Evolutionary conservation across 2,888 invertebrate species (phyloP).

Genomic region (Caenorhabditis virilis): DNA sequence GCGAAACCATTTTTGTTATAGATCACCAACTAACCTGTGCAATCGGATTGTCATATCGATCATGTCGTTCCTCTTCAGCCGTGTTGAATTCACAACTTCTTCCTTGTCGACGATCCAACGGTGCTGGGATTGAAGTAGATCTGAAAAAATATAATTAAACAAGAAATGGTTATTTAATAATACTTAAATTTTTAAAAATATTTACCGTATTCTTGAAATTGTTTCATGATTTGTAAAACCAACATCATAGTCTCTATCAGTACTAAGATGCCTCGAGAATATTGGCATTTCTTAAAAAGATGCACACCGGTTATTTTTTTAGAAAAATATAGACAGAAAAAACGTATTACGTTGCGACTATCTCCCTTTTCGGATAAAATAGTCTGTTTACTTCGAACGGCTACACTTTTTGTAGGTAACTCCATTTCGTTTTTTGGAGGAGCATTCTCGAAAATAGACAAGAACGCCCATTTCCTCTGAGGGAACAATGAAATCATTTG

Average conservation of each 20-base stretch:
- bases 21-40: constrained; percentile 55
- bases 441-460: too few species aligned
- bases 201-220: not conserved
- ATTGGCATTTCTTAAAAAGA: not conserved
- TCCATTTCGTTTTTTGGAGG: constrained; percentile 1
- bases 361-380: too few species aligned
- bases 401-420: constrained; percentile 1
- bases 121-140: constrained; percentile 41
- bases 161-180: too few species aligned
- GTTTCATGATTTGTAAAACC: too few species aligned
- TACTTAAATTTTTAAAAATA: not conserved
- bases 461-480: too few species aligned
- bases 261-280: not conserved
- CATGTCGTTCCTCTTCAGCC: constrained; percentile 34
- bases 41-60: constrained; percentile 56
- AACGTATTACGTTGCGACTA: too few species aligned
- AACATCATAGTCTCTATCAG: not conserved
- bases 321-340: too few species aligned
- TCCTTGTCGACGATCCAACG: constrained; percentile 53
- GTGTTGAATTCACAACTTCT: constrained; percentile 57
- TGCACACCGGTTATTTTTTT: not conserved
- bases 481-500: too few species aligned
- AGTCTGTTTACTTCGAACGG: too few species aligned
- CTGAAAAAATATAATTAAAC: constrained; percentile 35
- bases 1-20: too few species aligned